Conservation (phyloP, 2,113 vertebrate genomes). For the Heliornis fulica region DNA sequence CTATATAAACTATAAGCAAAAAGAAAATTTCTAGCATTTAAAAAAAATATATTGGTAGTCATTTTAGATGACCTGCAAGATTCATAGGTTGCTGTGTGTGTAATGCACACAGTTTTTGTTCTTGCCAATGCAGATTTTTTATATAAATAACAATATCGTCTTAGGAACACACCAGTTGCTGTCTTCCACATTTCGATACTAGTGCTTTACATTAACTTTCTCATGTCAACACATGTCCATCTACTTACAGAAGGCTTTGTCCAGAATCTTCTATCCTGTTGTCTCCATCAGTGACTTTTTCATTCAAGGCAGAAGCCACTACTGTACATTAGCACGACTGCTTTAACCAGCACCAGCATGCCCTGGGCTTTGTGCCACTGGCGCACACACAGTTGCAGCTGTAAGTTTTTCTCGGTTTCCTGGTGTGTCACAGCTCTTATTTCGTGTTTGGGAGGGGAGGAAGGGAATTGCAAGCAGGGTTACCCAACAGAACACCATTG, state of each 20-base stretch:
- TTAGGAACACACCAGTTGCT: neutral
- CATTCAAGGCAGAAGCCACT: neutral
- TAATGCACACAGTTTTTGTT: neutral
- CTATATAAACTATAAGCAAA: neutral
- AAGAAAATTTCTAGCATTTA: neutral
- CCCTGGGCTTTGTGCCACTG: accelerated
- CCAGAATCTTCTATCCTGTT: neutral
- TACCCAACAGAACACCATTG: neutral
- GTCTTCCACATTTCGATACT: neutral
- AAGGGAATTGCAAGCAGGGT: neutral
- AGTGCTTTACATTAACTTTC: neutral
- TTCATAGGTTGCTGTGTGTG: neutral
- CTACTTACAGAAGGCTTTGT: neutral
- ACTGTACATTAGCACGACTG: accelerated
- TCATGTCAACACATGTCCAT: neutral
- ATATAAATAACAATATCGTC: neutral
- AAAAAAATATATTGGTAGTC: neutral
- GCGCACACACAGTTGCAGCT: accelerated
- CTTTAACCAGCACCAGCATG: accelerated
- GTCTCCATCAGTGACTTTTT: neutral
- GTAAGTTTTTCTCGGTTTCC: neutral
- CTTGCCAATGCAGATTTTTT: neutral
- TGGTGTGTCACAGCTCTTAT: neutral
- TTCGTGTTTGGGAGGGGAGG: neutral
- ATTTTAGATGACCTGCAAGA: neutral